phyloP scores from a whole-genome alignment of 2,888 invertebrate species.

The Orthosia incerta region DNA sequence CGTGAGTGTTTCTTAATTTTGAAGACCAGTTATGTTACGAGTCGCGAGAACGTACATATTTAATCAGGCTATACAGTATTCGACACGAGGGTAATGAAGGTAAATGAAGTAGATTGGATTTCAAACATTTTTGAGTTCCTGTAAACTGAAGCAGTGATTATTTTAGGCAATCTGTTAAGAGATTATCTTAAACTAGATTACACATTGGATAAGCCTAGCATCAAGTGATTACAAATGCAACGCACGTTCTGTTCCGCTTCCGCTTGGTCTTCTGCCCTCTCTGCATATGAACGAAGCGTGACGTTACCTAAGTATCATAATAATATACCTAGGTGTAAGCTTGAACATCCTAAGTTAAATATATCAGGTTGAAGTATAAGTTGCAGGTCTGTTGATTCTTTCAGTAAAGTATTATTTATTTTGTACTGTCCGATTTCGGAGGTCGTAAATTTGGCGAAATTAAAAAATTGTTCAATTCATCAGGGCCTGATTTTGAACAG shows the following conservation, averaged over 20 bases:
- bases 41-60: constrained; percentile 12
- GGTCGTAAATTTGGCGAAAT: no score
- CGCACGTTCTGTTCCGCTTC: constrained; percentile 36
- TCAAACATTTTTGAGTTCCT: background rate
- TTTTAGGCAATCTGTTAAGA: background rate
- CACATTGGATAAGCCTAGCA: background rate
- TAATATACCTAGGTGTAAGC: background rate
- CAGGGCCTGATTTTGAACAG: no score
- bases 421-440: no score
- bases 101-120: background rate
- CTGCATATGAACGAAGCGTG: constrained; percentile 22
- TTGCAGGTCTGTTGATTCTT: no score
- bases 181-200: background rate
- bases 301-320: constrained; percentile 12
- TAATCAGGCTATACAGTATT: constrained; percentile 3
- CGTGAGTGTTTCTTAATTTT: constrained; percentile 16
- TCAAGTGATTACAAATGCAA: constrained; percentile 15
- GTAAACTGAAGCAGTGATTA: background rate
- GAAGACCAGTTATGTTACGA: constrained; percentile 25
- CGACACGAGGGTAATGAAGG: background rate
- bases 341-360: background rate
- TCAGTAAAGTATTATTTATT: no score
- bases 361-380: no score
- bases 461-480: no score
- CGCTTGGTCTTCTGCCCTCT: constrained; percentile 23